Evolutionary conservation across 2,113 vertebrate species (phyloP).

Genomic region (Cyprinodon tularosa): DNA sequence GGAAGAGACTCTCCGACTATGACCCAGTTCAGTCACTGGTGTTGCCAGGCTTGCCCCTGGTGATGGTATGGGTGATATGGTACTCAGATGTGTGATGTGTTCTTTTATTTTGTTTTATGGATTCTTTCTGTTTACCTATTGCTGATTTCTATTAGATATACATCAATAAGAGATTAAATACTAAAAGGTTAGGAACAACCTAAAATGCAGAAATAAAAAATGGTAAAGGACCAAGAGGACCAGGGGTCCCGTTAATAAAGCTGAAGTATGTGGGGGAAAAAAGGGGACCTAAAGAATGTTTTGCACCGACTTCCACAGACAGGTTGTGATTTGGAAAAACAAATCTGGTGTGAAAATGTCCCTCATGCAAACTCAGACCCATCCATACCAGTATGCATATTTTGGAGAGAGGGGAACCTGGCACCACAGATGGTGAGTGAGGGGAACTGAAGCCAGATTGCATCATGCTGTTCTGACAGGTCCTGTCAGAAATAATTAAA

Average conservation of each 20-base stretch:
- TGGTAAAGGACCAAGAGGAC: background rate
- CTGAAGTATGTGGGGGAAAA: too few species aligned
- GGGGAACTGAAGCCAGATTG: too few species aligned
- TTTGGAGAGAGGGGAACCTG: too few species aligned
- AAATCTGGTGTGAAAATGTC: too few species aligned
- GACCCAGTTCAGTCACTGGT: conserved; percentile 75
- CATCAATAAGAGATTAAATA: background rate
- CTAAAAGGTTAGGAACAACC: background rate
- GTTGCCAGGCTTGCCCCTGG: conserved; percentile 69
- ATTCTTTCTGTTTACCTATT: conserved; percentile 16
- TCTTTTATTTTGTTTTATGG: conserved; percentile 27
- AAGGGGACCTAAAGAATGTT: too few species aligned
- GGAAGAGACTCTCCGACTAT: conserved; percentile 29
- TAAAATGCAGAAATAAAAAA: background rate
- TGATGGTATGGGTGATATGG: conserved; percentile 65
- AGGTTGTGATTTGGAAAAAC: too few species aligned
- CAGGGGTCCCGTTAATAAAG: background rate
- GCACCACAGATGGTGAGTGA: too few species aligned
- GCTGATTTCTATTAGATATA: background rate
- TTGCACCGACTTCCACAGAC: too few species aligned
- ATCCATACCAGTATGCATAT: too few species aligned
- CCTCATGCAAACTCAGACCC: too few species aligned
- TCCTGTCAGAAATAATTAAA: too few species aligned
- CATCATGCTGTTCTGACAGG: too few species aligned
- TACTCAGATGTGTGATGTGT: conserved; percentile 48